phyloP scores from a whole-genome alignment of 2,888 invertebrate species.

The Tipula lateralis region DNA sequence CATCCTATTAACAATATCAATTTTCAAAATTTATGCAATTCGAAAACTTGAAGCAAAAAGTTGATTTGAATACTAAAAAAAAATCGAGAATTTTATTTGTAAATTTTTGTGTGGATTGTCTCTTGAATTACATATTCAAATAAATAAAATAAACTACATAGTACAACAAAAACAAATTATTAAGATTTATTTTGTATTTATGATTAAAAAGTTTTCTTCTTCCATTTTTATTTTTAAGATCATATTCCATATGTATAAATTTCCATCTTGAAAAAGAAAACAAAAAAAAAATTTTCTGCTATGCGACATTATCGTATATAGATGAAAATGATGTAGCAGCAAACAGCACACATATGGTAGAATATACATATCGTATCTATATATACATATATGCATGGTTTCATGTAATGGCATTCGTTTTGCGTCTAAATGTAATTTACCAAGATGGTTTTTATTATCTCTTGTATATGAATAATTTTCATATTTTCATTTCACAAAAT shows the following conservation, averaged over 20 bases:
- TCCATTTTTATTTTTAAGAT: background rate
- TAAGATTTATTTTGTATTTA: conserved; percentile 9
- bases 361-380: no score
- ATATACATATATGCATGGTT: no score
- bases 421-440: conserved; percentile 19
- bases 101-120: background rate
- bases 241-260: background rate
- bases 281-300: background rate
- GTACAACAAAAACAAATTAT: background rate
- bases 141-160: background rate
- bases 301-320: background rate
- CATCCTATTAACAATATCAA: background rate
- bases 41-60: background rate
- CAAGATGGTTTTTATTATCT: background rate
- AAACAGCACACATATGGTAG: background rate
- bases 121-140: conserved; percentile 19
- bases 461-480: background rate
- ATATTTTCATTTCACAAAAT: background rate
- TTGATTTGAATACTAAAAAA: background rate
- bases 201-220: conserved; percentile 13
- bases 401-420: background rate
- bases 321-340: background rate
- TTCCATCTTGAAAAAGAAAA: background rate
- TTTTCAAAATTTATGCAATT: background rate
- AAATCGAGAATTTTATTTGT: background rate